Evolutionary conservation across 1,140 invertebrate species (phyloP), one percentile per base, ranked within the genome.

Genomic region (Pachypeltis micranthus): DNA sequence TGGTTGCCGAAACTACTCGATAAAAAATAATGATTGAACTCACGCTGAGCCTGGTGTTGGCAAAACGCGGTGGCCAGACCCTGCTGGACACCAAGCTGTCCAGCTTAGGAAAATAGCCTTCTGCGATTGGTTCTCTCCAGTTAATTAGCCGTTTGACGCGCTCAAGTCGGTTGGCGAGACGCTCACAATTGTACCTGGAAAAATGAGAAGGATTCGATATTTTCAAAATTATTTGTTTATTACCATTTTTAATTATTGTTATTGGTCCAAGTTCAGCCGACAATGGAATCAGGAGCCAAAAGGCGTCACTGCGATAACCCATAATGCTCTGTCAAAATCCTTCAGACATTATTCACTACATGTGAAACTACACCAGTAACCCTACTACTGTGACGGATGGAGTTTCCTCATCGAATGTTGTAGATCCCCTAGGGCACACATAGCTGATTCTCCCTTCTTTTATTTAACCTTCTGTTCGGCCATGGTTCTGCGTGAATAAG

Each of bases 71-170:
- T 1, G 83, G 81, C 81, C 82, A 87, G 1, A 80, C 75, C 1
- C 83, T 76, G 58, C 80, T 82, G 1, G 85, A 76, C 0, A 85
- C 80, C 21, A 82, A 69, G 1, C 80, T 83, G 71, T 87, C 83
- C 68, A 87, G 73, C 73, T 88, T 87, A 1, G 85, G 83, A 71
- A 86, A 88, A 67, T 88, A 88, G 1, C 79, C 85, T 71, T 87
- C 82, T 12, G 72, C 68, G 67, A 88, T 85, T 19, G 83, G 79
- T 7, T 83, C 79, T 1, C 78, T 74, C 67, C 81, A 80, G 68
- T 85, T 81, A 19, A 77, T 77, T 12, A 85, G 77, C 1, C 81
- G 76, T 62, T 75, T 75, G 0, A 81, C 80, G 1, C 83, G 76
- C 16, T 74, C 70, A 59, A 86, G 67, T 58, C 76, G 77, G 68